Evolutionary conservation across 2,888 invertebrate genomes (phyloP).

Genomic region (Pyrrhosoma nymphula): DNA sequence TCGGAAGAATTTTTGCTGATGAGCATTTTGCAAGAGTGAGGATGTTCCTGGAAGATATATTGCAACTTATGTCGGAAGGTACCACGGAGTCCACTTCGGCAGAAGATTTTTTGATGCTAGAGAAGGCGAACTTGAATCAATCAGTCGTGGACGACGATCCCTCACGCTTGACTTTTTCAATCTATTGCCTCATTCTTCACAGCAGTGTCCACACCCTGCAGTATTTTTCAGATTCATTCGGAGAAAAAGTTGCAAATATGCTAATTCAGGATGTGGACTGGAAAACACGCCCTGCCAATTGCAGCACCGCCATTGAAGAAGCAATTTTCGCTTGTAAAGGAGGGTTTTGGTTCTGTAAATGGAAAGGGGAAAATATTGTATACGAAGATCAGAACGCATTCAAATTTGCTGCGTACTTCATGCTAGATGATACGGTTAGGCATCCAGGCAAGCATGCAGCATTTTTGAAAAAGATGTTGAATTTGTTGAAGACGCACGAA

Average conservation of each 20-base stretch:
- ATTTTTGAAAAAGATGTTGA: neutral
- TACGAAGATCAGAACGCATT: neutral
- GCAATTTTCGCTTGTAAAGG: neutral
- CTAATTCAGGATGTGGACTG: neutral
- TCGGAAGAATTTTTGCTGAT: neutral
- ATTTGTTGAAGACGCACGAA: neutral
- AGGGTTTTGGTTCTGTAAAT: neutral
- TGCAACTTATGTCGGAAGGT: neutral
- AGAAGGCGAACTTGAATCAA: neutral
- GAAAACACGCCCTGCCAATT: neutral
- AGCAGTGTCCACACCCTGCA: neutral
- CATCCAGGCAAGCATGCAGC: accelerated
- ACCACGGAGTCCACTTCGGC: accelerated
- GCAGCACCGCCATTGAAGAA: accelerated
- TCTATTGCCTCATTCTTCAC: neutral
- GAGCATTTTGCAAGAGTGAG: neutral
- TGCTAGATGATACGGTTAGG: accelerated
- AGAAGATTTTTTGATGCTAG: neutral
- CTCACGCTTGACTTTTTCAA: neutral
- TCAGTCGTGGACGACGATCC: neutral
- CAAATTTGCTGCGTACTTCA: neutral
- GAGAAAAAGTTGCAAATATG: neutral
- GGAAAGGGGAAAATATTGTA: neutral
- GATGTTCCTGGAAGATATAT: neutral
- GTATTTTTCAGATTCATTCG: neutral